phyloP scores from a whole-genome alignment of 1,140 invertebrate genomes.

The Cecropterus lyciades region DNA sequence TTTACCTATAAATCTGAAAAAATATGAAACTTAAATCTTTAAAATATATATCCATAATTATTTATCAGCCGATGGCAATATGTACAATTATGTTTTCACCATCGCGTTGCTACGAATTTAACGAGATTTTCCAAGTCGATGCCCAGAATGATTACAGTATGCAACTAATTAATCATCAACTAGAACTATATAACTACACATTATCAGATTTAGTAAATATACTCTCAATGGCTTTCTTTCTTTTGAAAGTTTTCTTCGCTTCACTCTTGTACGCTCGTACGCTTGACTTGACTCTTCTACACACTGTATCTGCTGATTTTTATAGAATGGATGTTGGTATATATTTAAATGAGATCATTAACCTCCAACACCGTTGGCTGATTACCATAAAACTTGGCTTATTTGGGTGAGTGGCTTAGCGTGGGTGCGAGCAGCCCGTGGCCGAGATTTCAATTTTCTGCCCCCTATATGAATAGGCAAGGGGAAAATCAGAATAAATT shows the following conservation, averaged over 20 bases:
- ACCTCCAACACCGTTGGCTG: too few species aligned
- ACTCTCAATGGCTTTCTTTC: conserved; percentile 32
- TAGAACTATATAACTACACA: conserved; percentile 18
- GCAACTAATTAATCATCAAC: conserved; percentile 28
- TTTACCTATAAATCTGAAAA: too few species aligned
- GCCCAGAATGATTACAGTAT: conserved; percentile 37
- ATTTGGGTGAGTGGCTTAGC: too few species aligned
- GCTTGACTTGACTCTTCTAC: too few species aligned
- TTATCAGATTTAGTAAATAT: conserved; percentile 29
- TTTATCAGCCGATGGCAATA: conserved; percentile 17
- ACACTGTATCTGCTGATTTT: not conserved
- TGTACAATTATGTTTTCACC: conserved; percentile 48
- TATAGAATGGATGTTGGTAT: too few species aligned
- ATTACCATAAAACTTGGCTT: too few species aligned
- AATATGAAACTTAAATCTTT: too few species aligned
- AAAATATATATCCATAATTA: not conserved
- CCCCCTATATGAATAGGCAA: too few species aligned
- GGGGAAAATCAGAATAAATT: too few species aligned
- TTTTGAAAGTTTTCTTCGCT: conserved; percentile 19
- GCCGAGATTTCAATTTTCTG: too few species aligned
- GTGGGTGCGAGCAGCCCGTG: too few species aligned
- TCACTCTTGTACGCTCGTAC: not conserved
- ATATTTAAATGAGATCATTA: too few species aligned
- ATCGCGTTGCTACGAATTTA: conserved; percentile 43
- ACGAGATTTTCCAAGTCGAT: conserved; percentile 51